Conservation (phyloP, 2,888 invertebrate genomes). For the Lamellibrachia columna region DNA sequence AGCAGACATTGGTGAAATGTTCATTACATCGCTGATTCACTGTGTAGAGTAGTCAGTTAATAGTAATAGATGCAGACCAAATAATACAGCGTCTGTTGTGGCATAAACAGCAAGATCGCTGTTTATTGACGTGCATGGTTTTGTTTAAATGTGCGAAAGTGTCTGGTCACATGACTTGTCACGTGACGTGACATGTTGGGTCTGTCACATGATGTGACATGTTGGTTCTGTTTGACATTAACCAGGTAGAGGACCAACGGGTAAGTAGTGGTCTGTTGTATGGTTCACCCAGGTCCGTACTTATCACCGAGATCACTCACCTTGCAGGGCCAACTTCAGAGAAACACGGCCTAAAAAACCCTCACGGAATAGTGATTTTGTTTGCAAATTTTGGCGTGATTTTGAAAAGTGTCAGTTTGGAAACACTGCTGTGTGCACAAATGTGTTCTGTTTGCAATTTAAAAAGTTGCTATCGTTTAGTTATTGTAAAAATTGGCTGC, state of each 20-base stretch:
- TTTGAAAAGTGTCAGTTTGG: background rate
- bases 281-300: background rate
- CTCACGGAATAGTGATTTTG: background rate
- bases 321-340: background rate
- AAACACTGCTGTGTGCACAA: background rate
- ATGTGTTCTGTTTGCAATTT: background rate
- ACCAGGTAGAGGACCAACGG: background rate
- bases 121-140: background rate
- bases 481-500: background rate
- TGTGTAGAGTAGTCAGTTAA: background rate
- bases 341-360: background rate
- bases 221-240: slow-evolving; percentile 2
- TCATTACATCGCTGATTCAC: too few species aligned
- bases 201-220: background rate
- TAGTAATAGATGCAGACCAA: background rate
- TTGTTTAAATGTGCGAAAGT: background rate
- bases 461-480: background rate
- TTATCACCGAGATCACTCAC: background rate
- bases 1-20: background rate
- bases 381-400: background rate
- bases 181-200: background rate
- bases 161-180: background rate
- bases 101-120: background rate
- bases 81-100: background rate
- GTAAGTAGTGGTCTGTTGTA: slow-evolving; percentile 2